These are phyloP conservation scores for Menura novaehollandiae DNA, from an alignment of 2,113 vertebrate species.

Conservation along the genomic window DNA sequence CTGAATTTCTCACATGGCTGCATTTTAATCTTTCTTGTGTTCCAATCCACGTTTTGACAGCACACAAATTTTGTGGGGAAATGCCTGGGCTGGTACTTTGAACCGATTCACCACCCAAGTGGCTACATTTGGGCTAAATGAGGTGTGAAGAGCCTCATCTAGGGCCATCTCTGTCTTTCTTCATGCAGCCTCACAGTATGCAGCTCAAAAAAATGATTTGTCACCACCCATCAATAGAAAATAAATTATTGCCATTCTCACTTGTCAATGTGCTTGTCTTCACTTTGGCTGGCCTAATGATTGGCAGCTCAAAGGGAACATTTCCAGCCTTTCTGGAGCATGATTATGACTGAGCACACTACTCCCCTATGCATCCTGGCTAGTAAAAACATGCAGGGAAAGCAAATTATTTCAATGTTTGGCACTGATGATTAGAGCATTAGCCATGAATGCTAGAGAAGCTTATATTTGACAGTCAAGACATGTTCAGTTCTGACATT, in stretches of 20 bases:
- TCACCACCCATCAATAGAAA: slow-evolving; percentile 93
- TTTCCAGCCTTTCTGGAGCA: slow-evolving; percentile 72
- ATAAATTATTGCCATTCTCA: slow-evolving; percentile 93
- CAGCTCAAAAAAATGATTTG: slow-evolving; percentile 87
- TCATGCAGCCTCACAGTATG: slow-evolving; percentile 67
- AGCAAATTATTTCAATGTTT: slow-evolving; percentile 77
- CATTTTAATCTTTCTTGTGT: slow-evolving; percentile 65
- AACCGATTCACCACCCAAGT: slow-evolving; percentile 93
- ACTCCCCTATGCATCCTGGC: slow-evolving; percentile 61
- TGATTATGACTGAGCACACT: slow-evolving; percentile 68
- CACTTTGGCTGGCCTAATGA: slow-evolving; percentile 74
- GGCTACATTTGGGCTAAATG: slow-evolving; percentile 96
- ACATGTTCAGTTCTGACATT: slow-evolving; percentile 54
- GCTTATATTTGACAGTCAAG: slow-evolving; percentile 61
- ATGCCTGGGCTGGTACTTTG: slow-evolving; percentile 82
- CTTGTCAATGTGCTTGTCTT: slow-evolving; percentile 89
- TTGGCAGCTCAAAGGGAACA: slow-evolving; percentile 76
- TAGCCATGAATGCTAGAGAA: slow-evolving; percentile 58
- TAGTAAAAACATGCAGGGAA: slow-evolving; percentile 73
- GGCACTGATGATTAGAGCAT: slow-evolving; percentile 68
- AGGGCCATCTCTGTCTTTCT: slow-evolving; percentile 80
- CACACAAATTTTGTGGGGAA: slow-evolving; percentile 78
- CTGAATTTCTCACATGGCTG: slow-evolving; percentile 41
- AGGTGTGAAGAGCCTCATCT: slow-evolving; percentile 94
- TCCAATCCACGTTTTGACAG: slow-evolving; percentile 79